Conservation (phyloP, 2,797 vertebrate genomes). For the Gymnopithys bicolor region DNA sequence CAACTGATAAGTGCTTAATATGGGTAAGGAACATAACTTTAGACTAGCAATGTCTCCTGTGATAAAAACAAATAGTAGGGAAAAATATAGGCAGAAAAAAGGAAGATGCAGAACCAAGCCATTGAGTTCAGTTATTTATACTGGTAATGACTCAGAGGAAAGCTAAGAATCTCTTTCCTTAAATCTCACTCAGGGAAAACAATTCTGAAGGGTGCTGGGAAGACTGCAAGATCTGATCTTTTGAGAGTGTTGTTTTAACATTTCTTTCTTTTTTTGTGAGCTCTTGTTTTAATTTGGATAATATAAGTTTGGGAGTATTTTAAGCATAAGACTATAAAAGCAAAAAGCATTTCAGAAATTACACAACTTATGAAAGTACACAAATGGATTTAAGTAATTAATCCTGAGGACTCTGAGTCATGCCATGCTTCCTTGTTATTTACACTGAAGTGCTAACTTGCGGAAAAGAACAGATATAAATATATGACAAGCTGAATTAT, state of each 20-base stretch:
- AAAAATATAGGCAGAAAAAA: not conserved
- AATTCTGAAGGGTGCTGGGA: not conserved
- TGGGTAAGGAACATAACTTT: not conserved
- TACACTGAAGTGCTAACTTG: not conserved
- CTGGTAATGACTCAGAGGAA: not conserved
- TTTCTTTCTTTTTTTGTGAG: not conserved
- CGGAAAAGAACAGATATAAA: conserved; percentile 7
- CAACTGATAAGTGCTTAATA: not conserved
- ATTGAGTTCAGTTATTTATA: not conserved
- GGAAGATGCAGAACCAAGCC: not conserved
- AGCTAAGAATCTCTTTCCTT: not conserved
- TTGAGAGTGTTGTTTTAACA: not conserved
- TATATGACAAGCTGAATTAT: not conserved
- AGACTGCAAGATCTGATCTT: not conserved
- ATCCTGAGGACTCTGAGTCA: conserved; percentile 16
- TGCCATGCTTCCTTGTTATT: conserved; percentile 17
- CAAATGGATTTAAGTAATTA: conserved; percentile 18
- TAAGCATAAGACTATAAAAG: not conserved
- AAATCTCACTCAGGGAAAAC: not conserved
- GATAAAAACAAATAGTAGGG: not conserved
- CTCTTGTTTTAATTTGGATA: not conserved
- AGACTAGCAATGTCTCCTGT: not conserved
- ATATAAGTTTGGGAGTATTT: not conserved
- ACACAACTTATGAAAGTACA: not conserved
- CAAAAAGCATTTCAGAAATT: conserved; percentile 10